Evolutionary conservation across 2,888 invertebrate species (phyloP).

Genomic region (Rhagonycha lutea): DNA sequence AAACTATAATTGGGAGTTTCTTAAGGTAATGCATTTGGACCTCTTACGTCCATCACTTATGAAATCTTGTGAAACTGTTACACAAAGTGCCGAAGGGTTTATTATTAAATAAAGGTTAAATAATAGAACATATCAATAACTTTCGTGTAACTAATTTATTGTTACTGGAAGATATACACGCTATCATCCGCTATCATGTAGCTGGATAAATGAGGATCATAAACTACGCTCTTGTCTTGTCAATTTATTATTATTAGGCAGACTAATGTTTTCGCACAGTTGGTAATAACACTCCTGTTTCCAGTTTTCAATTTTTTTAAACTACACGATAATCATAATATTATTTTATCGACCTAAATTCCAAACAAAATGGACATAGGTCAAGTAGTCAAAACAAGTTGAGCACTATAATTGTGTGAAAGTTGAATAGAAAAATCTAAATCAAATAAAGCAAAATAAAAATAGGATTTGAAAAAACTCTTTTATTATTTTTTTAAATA

Average conservation of each 20-base stretch:
- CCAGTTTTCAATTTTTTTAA: neutral
- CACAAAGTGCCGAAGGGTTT: too few species aligned
- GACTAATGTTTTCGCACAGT: neutral
- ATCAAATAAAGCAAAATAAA: neutral
- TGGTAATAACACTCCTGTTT: neutral
- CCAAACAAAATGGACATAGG: neutral
- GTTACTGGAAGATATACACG: neutral
- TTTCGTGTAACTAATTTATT: neutral
- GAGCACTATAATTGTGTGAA: neutral
- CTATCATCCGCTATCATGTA: neutral
- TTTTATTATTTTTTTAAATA: neutral
- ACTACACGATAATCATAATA: neutral
- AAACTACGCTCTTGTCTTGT: neutral
- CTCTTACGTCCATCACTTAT: too few species aligned
- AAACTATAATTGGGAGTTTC: neutral
- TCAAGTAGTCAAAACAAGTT: neutral
- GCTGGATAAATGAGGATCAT: neutral
- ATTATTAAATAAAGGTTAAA: too few species aligned
- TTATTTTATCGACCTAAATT: neutral
- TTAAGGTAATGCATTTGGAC: neutral
- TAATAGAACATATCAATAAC: too few species aligned
- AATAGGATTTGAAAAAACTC: neutral
- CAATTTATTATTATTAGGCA: neutral
- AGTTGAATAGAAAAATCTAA: neutral
- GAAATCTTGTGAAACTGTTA: too few species aligned